Evolutionary conservation across 2,113 vertebrate species (phyloP).

Genomic region (Heteronetta atricapilla): DNA sequence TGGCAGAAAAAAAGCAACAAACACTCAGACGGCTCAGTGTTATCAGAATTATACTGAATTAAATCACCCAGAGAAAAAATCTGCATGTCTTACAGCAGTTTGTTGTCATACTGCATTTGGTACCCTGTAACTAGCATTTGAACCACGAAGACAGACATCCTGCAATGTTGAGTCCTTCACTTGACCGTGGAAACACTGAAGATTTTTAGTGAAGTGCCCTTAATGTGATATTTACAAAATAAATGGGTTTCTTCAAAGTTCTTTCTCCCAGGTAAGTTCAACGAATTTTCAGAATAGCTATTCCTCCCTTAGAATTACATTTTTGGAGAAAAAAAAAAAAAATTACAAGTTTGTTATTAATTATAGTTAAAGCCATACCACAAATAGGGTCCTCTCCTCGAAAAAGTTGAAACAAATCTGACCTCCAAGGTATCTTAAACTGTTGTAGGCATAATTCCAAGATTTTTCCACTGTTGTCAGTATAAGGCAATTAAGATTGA

Average conservation of each 20-base stretch:
- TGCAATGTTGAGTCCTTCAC: neutral
- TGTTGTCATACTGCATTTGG: neutral
- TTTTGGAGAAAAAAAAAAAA: neutral
- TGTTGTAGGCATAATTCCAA: neutral
- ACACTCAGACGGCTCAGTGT: neutral
- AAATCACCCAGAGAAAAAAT: neutral
- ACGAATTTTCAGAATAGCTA: neutral
- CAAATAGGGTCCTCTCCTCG: neutral
- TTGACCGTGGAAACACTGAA: neutral
- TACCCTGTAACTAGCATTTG: neutral
- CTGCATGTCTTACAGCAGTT: neutral
- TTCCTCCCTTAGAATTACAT: fast-evolving
- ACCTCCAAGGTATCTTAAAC: neutral
- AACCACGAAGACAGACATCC: neutral
- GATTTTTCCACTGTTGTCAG: neutral
- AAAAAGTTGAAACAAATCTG: neutral
- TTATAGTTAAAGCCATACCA: neutral
- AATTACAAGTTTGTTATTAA: neutral
- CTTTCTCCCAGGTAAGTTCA: neutral
- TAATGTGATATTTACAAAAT: neutral
- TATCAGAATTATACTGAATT: neutral
- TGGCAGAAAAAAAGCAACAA: neutral
- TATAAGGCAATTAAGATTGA: neutral
- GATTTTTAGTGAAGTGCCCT: neutral
- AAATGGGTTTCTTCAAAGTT: neutral